Conservation (phyloP, 1,140 invertebrate species). For the Stegodyphus mimosarum region DNA sequence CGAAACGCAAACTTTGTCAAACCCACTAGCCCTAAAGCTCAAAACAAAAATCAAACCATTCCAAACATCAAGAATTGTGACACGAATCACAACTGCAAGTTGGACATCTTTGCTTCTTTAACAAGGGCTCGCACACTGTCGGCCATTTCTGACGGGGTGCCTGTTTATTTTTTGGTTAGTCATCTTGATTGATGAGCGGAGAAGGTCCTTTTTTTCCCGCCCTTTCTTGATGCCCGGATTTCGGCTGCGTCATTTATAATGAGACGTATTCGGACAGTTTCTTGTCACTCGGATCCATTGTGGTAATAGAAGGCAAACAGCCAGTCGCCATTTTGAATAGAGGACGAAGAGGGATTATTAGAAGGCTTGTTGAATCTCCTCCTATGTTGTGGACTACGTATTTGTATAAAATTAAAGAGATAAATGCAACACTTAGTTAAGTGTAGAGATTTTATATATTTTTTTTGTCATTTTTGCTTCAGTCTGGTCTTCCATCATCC, state of each 20-base stretch:
- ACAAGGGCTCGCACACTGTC: conserved; percentile 12
- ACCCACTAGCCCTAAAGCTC: neutral
- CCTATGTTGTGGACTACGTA: neutral
- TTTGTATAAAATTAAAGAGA: neutral
- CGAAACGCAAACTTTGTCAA: neutral
- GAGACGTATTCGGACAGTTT: conserved; percentile 45
- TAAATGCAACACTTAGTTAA: neutral
- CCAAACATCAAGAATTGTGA: neutral
- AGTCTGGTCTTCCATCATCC: no score
- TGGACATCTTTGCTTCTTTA: conserved; percentile 43
- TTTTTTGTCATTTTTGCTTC: no score
- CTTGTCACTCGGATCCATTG: conserved; percentile 38
- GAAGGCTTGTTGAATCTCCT: neutral
- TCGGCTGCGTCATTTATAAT: conserved; percentile 56
- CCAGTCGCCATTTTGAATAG: conserved; percentile 38
- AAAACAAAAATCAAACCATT: no score
- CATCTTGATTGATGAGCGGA: conserved; percentile 53
- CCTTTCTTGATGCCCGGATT: conserved; percentile 47
- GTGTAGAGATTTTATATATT: no score
- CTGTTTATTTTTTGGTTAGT: conserved; percentile 52
- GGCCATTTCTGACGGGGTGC: neutral
- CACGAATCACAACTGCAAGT: conserved; percentile 19
- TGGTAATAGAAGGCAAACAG: conserved; percentile 53
- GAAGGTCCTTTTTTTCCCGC: neutral
- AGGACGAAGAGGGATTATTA: neutral